Percentiles rank a stretch among this genome's conserved stretches.
Evolutionary conservation across 2,797 vertebrate genomes (phyloP).

Genomic region (Artibeus jamaicensis): DNA sequence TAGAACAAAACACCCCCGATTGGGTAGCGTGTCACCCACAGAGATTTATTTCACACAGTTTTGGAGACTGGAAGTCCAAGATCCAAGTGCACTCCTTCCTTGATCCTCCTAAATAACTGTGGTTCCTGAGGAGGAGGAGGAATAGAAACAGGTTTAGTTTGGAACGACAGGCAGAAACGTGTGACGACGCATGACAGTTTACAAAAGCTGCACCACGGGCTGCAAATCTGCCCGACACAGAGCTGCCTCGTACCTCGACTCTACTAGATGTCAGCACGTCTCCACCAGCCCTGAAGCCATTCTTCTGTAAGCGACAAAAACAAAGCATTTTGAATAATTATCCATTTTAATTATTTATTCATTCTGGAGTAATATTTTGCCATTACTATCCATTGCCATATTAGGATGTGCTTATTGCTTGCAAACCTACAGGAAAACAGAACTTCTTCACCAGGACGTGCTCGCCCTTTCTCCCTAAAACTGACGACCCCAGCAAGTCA

Average conservation of each 20-base stretch:
- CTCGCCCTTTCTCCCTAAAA: background rate
- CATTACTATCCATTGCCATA: accelerated
- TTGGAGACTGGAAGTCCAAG: background rate
- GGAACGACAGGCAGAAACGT: background rate
- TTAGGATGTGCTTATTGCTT: background rate
- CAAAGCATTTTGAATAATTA: background rate
- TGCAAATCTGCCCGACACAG: no score
- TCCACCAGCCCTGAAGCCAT: background rate
- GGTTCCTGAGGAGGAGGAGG: background rate
- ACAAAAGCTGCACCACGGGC: background rate
- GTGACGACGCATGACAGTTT: background rate
- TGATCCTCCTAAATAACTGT: background rate
- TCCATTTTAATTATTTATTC: background rate
- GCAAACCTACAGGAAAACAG: background rate
- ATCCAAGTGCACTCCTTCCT: background rate
- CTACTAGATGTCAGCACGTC: background rate
- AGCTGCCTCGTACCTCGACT: background rate
- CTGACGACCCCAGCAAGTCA: background rate
- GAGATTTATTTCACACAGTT: background rate
- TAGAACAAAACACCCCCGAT: background rate
- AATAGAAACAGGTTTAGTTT: background rate
- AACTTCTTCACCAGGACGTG: background rate
- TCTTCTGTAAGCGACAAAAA: background rate
- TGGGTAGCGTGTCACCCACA: background rate
- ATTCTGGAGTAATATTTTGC: background rate